phyloP scores from a whole-genome alignment of 2,888 invertebrate genomes.

The Acanthosepion lycidas region DNA sequence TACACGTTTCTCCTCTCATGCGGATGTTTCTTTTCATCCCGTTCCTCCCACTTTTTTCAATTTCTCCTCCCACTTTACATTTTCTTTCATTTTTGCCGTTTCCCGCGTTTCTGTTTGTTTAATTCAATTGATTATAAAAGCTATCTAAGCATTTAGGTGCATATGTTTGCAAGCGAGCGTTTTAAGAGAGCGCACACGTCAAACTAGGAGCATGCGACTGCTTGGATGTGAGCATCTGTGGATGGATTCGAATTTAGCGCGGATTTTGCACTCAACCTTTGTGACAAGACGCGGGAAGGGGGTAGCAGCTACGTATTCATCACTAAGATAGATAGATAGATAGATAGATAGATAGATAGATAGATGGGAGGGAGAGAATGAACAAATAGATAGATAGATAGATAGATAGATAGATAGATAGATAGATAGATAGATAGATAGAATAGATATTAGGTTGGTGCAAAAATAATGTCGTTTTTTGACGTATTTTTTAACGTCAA shows the following conservation, averaged over 20 bases:
- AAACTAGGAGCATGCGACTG: background rate
- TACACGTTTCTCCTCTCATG: background rate
- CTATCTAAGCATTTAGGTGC: background rate
- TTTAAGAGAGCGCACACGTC: background rate
- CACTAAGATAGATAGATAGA: background rate
- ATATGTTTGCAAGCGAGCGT: background rate
- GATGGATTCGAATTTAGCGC: too few relatives aligned
- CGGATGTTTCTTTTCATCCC: background rate
- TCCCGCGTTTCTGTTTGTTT: background rate
- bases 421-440: background rate
- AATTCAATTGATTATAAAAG: background rate
- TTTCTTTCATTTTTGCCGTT: background rate
- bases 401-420: background rate
- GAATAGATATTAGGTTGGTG: too few relatives aligned
- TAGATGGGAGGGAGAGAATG: background rate
- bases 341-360: background rate
- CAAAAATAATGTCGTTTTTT: too few relatives aligned
- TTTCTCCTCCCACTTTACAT: background rate
- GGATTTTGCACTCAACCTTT: too few relatives aligned
- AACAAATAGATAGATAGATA: background rate
- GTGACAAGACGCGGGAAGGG: too few relatives aligned
- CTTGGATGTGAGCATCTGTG: background rate
- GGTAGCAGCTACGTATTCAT: too few relatives aligned
- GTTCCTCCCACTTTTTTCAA: background rate
- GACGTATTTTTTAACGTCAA: too few relatives aligned